phyloP scores from a whole-genome alignment of 2,797 vertebrate genomes.

The Crocodylus rhombifer region DNA sequence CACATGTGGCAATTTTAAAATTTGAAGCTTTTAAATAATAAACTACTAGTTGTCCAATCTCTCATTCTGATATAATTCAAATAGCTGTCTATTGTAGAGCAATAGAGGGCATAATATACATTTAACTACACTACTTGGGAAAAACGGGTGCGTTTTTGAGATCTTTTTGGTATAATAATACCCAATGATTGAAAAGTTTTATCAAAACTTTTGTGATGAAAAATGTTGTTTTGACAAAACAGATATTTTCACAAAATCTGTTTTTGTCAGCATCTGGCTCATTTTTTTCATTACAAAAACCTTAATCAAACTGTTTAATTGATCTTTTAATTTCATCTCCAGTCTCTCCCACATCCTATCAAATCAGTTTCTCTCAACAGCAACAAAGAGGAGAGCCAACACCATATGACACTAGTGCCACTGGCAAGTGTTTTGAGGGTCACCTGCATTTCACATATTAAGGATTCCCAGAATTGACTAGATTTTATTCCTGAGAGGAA shows the following conservation, averaged over 20 bases:
- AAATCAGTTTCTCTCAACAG: neutral
- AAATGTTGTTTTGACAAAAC: neutral
- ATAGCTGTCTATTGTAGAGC: neutral
- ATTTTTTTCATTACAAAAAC: neutral
- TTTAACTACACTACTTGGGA: neutral
- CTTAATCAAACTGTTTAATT: neutral
- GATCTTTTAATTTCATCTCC: neutral
- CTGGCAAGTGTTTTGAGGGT: neutral
- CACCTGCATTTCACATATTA: neutral
- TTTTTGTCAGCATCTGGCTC: neutral
- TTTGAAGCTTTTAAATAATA: neutral
- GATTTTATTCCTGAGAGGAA: neutral
- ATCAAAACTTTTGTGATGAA: neutral
- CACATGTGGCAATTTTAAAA: neutral
- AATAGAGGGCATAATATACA: too few relatives aligned
- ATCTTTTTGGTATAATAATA: neutral
- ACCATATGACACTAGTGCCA: neutral
- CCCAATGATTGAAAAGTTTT: neutral
- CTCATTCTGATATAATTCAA: neutral
- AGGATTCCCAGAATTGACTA: neutral
- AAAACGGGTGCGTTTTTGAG: neutral
- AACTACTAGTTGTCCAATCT: neutral
- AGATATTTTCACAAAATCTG: constrained; percentile 1
- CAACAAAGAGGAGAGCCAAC: neutral
- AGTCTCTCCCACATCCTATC: neutral